Base-by-base conservation (phyloP, 2,113 vertebrate genomes). In the Xenopus laevis region DNA sequence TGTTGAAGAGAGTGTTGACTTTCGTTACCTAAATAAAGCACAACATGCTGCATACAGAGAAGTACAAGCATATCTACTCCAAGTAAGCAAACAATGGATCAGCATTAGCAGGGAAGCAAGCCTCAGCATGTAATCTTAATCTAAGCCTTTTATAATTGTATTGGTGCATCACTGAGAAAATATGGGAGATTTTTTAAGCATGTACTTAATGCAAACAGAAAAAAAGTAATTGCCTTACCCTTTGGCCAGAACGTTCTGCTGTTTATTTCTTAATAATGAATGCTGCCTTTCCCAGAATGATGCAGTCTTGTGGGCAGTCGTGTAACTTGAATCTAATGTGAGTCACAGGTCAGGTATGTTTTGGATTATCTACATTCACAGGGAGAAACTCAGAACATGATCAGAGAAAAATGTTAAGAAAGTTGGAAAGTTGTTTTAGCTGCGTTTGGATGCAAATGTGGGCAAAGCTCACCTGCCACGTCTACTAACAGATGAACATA, bases 291-390 rank as follows among this genome's bases (percentile, higher is more conserved):
- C 79, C 71, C 72, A 80, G 70, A 74, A 77, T 74, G 60, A 0
- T n/a, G 73, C 55, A 82, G 78, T 79, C 81, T 75, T 82, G 71
- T 79, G 64, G 79, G 81, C 40, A 65, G 77, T 30, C 67, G 3
- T 79, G 66, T 78, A 72, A 65, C 76, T 86, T 76, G 79, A 83
- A 78, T 82, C 80, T 84, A 78, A 68, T 73, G 12, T 89, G 86
- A 89, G 72, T 88, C 87, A 87, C 79, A 0, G 8, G 17, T 33
- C 52, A 83, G 82, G 86, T 87, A 89, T 85, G 86, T 82, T 84
- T 44, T 77, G 46, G 76, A 83, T 82, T 81, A 85, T 47, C 1
- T 73, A 71, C 68, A 45, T 79, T 81, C 80, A 74, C 66, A 69
- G 70, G 71, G 64, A 72, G 60, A 40, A 78, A 79, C 77, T 82